phyloP scores from a whole-genome alignment of 2,113 vertebrate species.

The Poecilia latipinna region DNA sequence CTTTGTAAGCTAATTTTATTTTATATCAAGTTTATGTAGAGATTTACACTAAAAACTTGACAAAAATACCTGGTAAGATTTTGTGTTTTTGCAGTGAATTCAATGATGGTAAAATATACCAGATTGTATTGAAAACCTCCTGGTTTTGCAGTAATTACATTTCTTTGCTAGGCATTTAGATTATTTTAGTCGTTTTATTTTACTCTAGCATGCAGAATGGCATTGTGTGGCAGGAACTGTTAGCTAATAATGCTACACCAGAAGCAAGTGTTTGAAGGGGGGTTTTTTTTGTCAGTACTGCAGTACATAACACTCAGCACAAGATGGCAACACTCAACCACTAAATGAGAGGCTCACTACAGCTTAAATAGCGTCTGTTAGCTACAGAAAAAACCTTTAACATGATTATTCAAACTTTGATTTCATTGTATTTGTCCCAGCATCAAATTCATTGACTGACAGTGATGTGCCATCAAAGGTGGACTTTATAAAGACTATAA shows the following conservation, averaged over 20 bases:
- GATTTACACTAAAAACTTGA: no score
- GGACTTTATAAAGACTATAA: not conserved
- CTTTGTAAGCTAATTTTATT: no score
- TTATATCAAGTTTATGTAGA: no score
- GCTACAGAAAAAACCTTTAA: not conserved
- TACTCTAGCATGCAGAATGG: not conserved
- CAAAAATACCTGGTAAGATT: no score
- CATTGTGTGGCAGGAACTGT: not conserved
- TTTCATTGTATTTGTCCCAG: not conserved
- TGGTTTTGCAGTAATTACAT: no score
- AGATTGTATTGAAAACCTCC: no score
- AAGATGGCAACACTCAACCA: not conserved
- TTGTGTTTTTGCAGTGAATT: no score
- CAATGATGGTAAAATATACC: no score
- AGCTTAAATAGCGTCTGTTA: no score
- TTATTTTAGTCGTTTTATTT: not conserved
- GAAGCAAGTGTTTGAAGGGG: not conserved
- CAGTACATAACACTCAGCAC: not conserved
- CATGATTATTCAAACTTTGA: not conserved
- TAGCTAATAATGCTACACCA: constrained; percentile 1
- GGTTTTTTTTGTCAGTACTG: not conserved
- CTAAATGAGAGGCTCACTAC: not conserved
- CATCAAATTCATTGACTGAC: not conserved
- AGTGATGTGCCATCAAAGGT: not conserved
- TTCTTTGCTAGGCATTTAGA: not conserved